Evolutionary conservation across 2,797 vertebrate genomes (phyloP), one percentile per base, ranked within the genome.

Genomic region (Fringilla coelebs): DNA sequence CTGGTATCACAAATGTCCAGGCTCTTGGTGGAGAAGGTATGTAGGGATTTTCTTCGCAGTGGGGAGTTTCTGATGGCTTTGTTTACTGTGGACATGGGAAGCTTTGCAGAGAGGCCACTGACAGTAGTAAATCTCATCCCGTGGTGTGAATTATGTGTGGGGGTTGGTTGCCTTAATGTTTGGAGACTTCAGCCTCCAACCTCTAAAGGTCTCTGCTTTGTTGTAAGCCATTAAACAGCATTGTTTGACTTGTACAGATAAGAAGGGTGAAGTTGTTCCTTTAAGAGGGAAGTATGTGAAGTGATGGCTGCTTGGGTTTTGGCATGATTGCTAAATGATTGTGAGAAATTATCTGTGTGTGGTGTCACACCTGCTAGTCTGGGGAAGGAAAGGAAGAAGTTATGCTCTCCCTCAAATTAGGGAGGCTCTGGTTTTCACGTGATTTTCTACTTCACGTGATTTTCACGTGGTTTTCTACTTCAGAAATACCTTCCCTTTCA

Each of bases 11-110:
- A 98, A 70, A 60, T 98, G 57, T 97, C 97, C 66, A 95, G 83
- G 49, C 41, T 97, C 68, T 98, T 98, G 52, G 72, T 97, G 46
- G 98, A 98, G 58, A 98, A 98, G 99, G 99, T 99, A 98, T 8
- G 93, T 58, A 26, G 51, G 32, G 11, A 6, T 62, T 72, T 80
- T 73, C 15, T 62, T 77, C 28, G 28, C 32, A 43, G 24, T 20
- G 31, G 14, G 22, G 38, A 38, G 25, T 25, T 66, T 80, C 45
- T 72, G 22, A 21, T 38, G 36, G 28, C 13, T 92, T 90, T 71
- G 9, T 52, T 82, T 77, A 26, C 13, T 88, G 26, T 60, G 80
- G 17, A 4, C 2, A 1, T 41, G 18, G 49, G 16, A 55, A 49
- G n/a, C 28, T 41, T 14, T 13, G 18, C 13, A 15, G 10, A 79